Evolutionary conservation across 2,113 vertebrate species (phyloP).

Genomic region (Patagioenas fasciata): DNA sequence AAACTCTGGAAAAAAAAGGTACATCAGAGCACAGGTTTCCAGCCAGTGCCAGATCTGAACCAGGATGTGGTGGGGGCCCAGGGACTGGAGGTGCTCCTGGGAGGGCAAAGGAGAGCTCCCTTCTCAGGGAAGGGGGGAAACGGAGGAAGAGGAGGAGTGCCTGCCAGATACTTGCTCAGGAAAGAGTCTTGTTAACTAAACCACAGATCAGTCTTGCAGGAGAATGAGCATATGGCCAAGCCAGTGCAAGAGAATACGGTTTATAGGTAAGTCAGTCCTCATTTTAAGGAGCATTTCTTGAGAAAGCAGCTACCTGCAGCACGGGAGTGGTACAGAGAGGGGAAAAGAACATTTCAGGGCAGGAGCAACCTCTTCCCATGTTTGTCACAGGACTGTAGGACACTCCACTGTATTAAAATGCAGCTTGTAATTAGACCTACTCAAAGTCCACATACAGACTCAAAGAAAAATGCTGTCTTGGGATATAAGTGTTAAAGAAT

Average conservation of each 20-base stretch:
- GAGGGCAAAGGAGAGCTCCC: neutral
- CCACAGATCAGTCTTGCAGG: neutral
- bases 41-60: neutral
- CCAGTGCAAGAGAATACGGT: neutral
- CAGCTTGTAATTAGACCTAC: neutral
- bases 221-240: neutral
- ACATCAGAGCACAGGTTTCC: neutral
- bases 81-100: neutral
- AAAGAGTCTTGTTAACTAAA: neutral
- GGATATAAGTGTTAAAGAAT: neutral
- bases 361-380: neutral
- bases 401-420: neutral
- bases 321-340: accelerated
- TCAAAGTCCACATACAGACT: neutral
- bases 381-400: neutral
- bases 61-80: neutral
- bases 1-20: neutral
- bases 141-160: neutral
- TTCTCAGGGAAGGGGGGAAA: neutral
- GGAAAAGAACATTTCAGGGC: neutral
- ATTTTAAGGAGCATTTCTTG: neutral
- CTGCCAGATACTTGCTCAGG: neutral
- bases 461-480: neutral
- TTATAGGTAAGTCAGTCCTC: neutral
- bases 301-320: neutral